Evolutionary conservation across 2,113 vertebrate genomes (phyloP).

Genomic region (Misgurnus mizolepis): DNA sequence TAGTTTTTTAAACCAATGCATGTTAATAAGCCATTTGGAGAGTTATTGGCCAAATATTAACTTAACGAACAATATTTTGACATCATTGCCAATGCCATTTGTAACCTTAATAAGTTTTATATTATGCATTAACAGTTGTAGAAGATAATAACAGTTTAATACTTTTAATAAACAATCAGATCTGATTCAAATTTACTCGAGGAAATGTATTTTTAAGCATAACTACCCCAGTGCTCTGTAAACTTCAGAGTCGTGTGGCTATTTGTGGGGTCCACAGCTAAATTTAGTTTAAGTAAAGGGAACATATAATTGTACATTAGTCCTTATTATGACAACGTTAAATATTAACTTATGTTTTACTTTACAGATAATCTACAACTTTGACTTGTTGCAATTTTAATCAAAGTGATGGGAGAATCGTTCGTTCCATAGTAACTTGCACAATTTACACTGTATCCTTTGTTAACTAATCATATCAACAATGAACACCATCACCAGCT

Average conservation of each 20-base stretch:
- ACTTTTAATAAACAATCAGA: neutral
- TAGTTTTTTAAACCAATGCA: too few relatives aligned
- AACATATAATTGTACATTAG: neutral
- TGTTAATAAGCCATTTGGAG: too few relatives aligned
- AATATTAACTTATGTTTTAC: too few relatives aligned
- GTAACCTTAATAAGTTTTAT: too few relatives aligned
- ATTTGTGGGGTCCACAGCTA: neutral
- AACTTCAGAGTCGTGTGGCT: neutral
- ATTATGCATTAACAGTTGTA: too few relatives aligned
- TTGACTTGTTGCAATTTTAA: neutral
- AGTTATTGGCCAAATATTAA: too few relatives aligned
- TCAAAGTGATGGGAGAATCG: neutral
- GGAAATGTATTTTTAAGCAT: too few relatives aligned
- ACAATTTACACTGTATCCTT: constrained; percentile 17
- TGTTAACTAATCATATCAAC: constrained; percentile 2
- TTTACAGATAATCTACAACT: neutral
- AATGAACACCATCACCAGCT: neutral
- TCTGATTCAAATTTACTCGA: too few relatives aligned
- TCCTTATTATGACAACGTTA: neutral
- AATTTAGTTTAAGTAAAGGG: neutral
- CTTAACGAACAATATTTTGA: too few relatives aligned
- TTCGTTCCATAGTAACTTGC: constrained; percentile 9
- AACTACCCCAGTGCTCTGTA: too few relatives aligned
- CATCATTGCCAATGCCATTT: neutral
- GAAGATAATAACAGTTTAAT: too few relatives aligned